Evolutionary conservation across 2,797 vertebrate genomes (phyloP), one percentile per base, ranked within the genome.

Genomic region (Acanthornis magna): DNA sequence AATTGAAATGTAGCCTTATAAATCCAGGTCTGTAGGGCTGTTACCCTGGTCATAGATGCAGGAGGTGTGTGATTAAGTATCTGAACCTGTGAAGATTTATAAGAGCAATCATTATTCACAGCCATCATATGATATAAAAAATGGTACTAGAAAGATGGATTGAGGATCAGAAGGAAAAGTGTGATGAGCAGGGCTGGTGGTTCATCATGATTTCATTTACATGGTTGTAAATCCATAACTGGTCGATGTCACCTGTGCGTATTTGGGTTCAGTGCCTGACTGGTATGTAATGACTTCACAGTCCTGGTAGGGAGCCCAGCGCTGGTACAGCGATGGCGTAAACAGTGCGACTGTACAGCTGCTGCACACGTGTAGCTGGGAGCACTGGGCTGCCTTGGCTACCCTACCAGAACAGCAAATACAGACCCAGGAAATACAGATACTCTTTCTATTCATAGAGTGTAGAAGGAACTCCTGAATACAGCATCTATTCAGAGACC

Each of bases 1-100:
- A 94, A 96, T 85, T 96, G 83, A 96, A 88, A 95, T 45, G 40
- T 81, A 45, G 72, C 42, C 42, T 88, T 86, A 75, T 89, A 83
- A 96, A 91, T 72, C 72, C 66, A 47, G 26, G 36, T 63, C 90
- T 77, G 4, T 12, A 36, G 42, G 26, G 45, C 67, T 86, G 60
- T 60, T 76, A 23, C 34, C 4, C 34, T 89, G 70, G 27, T 73
- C 55, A 19, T 30, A 78, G 60, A 54, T 81, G 63, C 67, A 82
- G 71, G 43, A 91, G n/a, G 42, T 73, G 15, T 90, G 74, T 87
- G 79, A 95, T 86, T 81, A 96, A 93, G 30, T 65, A 53, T 78
- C 34, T 68, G 89, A 93, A 82, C 42, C 48, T 90, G 67, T 71
- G 63, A 94, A 89, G 71, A 88, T 91, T 95, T 94, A 79, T 61